These are phyloP conservation scores for Lophura nycthemera DNA, from an alignment of 2,113 vertebrate genomes.

Conservation along the genomic window DNA sequence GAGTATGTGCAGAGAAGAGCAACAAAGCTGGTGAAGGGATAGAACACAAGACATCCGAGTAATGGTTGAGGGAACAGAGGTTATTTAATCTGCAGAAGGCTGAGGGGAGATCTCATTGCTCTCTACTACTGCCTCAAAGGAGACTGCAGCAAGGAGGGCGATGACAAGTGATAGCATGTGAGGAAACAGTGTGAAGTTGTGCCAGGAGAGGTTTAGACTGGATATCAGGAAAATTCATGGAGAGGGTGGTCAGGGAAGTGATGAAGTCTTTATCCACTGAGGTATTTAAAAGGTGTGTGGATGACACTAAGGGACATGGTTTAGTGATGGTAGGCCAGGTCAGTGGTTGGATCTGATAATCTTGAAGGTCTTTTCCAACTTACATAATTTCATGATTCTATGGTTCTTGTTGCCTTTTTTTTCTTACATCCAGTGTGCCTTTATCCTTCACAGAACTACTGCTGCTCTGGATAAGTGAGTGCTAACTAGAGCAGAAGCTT, in stretches of 20 bases:
- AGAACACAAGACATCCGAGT: not conserved
- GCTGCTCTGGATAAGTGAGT: not conserved
- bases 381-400: not conserved
- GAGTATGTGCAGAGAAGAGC: not conserved
- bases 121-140: not conserved
- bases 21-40: not conserved
- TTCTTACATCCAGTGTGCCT: not conserved
- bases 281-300: not conserved
- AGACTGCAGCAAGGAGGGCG: not conserved
- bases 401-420: not conserved
- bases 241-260: not conserved
- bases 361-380: not conserved
- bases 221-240: not conserved
- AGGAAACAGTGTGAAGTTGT: not conserved
- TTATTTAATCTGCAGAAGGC: not conserved
- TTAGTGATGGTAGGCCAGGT: not conserved
- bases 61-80: not conserved
- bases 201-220: not conserved
- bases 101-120: not conserved
- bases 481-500: not conserved
- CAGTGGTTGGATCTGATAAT: not conserved
- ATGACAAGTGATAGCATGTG: not conserved
- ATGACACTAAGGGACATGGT: not conserved
- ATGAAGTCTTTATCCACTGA: not conserved
- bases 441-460: not conserved